Conservation (phyloP, 2,888 invertebrate species). For the Dromius quadrimaculatus region DNA sequence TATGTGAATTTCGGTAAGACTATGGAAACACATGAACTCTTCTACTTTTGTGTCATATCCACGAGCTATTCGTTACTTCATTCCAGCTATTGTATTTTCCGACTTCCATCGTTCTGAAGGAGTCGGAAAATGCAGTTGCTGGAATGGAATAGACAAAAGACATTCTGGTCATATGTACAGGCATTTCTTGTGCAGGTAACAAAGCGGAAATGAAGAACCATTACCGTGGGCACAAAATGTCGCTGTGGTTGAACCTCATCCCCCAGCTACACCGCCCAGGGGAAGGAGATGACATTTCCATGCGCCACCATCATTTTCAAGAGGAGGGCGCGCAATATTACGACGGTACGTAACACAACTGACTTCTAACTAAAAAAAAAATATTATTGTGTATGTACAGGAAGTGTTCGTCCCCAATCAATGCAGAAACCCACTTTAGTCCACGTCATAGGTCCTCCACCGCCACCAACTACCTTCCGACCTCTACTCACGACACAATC, state of each 20-base stretch:
- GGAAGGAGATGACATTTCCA: constrained; percentile 82
- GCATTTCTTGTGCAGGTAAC: constrained; percentile 68
- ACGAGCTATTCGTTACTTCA: too few relatives aligned
- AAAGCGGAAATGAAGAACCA: constrained; percentile 87
- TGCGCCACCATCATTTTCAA: constrained; percentile 89
- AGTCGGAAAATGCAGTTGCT: too few relatives aligned
- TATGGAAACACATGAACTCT: neutral
- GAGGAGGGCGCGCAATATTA: constrained; percentile 84
- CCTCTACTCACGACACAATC: constrained; percentile 62
- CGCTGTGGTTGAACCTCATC: constrained; percentile 90
- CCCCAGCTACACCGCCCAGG: constrained; percentile 91
- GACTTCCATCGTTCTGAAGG: too few relatives aligned
- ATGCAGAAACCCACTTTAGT: constrained; percentile 75
- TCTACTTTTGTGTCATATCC: too few relatives aligned
- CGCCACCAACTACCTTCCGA: constrained; percentile 65
- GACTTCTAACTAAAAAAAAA: constrained; percentile 15
- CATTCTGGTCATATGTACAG: constrained; percentile 10
- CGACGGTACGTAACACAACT: constrained; percentile 71
- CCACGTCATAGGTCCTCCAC: constrained; percentile 70
- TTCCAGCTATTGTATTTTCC: too few relatives aligned
- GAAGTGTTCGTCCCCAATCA: constrained; percentile 82
- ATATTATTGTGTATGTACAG: constrained; percentile 64
- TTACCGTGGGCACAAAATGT: constrained; percentile 94
- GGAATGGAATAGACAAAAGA: too few relatives aligned
- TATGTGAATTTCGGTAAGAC: neutral